These are phyloP conservation scores for Cosmia trapezina DNA, from an alignment of 2,888 invertebrate species.

Conservation along the genomic window DNA sequence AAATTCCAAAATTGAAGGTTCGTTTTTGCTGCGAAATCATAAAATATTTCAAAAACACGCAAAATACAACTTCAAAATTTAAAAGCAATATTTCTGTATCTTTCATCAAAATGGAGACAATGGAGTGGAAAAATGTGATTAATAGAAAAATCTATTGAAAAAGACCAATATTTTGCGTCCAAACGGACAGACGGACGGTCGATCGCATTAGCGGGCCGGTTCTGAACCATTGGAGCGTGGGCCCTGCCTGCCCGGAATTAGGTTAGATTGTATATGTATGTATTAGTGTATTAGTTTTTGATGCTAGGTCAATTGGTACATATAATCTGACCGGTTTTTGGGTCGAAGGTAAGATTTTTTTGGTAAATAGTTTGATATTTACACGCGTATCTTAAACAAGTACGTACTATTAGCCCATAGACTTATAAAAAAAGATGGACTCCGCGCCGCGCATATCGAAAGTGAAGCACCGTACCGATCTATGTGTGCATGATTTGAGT, in stretches of 20 bases:
- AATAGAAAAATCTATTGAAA: conserved; percentile 57
- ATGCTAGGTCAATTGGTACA: conserved; percentile 57
- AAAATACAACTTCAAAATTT: conserved; percentile 19
- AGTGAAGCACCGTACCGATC: too few relatives aligned
- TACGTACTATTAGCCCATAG: too few relatives aligned
- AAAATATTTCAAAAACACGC: background rate
- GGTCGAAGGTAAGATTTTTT: conserved; percentile 4
- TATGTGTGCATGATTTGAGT: too few relatives aligned
- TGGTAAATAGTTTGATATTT: background rate
- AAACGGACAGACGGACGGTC: conserved; percentile 48
- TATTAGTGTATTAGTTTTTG: conserved; percentile 57
- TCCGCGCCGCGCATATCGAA: too few relatives aligned
- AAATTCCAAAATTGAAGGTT: background rate
- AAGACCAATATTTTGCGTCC: conserved; percentile 45
- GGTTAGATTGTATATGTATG: conserved; percentile 54
- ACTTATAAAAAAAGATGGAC: too few relatives aligned
- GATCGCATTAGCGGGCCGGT: conserved; percentile 65
- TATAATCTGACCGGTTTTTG: conserved; percentile 33
- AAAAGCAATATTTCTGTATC: conserved; percentile 34
- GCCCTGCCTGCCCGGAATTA: conserved; percentile 56
- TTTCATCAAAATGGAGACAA: conserved; percentile 38
- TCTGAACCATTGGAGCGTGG: conserved; percentile 66
- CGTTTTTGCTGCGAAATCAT: background rate
- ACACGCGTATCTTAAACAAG: background rate
- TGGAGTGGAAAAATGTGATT: conserved; percentile 53